phyloP scores from a whole-genome alignment of 1,140 invertebrate species.

The Nomia melanderi region DNA sequence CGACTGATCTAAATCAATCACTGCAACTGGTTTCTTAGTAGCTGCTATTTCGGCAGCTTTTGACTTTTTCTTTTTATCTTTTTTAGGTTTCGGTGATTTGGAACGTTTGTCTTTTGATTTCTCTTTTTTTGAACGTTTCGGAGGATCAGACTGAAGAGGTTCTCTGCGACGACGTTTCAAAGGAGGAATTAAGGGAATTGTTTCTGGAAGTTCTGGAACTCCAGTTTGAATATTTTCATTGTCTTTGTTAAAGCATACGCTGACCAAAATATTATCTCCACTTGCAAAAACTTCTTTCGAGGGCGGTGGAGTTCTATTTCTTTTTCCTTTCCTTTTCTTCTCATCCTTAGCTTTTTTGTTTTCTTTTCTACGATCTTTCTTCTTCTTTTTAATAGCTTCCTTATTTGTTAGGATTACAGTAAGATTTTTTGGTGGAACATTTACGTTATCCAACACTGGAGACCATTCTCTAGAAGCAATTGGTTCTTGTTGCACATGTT shows the following conservation, averaged over 20 bases:
- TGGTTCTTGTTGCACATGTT: conserved; percentile 69
- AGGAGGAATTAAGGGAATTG: conserved; percentile 77
- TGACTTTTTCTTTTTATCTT: conserved; percentile 81
- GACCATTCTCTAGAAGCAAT: conserved; percentile 75
- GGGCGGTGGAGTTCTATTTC: conserved; percentile 83
- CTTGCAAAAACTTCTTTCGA: conserved; percentile 95
- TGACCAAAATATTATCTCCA: conserved; percentile 94
- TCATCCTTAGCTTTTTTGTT: conserved; percentile 77
- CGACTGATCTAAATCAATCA: conserved; percentile 92
- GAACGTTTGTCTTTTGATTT: conserved; percentile 79
- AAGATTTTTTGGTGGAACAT: conserved; percentile 77
- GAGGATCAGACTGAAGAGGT: conserved; percentile 66
- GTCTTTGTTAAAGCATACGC: conserved; percentile 93
- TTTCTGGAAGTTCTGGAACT: conserved; percentile 72
- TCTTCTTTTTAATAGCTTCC: conserved; percentile 83
- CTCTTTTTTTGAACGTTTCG: conserved; percentile 78
- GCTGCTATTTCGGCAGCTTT: conserved; percentile 80
- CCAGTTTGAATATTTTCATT: conserved; percentile 76
- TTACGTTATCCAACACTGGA: conserved; percentile 70
- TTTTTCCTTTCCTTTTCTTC: conserved; percentile 81
- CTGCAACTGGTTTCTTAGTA: conserved; percentile 87
- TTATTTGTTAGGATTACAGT: conserved; percentile 83
- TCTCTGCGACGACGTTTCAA: conserved; percentile 75
- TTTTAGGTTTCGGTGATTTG: conserved; percentile 80
- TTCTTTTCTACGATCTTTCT: conserved; percentile 81